Conservation (phyloP, 2,113 vertebrate genomes). For the Mobula birostris region DNA sequence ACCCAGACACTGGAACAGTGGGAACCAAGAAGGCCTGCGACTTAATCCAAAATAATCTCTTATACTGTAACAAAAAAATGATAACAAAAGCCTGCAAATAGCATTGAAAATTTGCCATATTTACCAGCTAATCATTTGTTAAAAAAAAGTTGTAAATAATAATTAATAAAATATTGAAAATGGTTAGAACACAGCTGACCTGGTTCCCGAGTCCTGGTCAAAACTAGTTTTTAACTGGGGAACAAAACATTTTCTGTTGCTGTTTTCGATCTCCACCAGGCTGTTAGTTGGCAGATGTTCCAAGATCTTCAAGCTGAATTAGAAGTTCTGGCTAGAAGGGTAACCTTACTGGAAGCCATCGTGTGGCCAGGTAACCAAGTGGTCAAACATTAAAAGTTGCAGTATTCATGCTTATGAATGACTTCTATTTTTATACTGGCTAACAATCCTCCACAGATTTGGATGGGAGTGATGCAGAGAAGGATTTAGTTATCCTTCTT, state of each 20-base stretch:
- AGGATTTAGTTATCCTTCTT: background rate
- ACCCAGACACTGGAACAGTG: slow-evolving; percentile 26
- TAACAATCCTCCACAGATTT: background rate
- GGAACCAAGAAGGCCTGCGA: slow-evolving; percentile 14
- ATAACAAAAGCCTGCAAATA: background rate
- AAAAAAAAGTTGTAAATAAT: no score
- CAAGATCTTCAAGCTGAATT: slow-evolving; percentile 89
- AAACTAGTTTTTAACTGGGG: slow-evolving; percentile 26
- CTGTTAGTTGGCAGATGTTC: slow-evolving; percentile 94
- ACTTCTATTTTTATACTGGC: background rate
- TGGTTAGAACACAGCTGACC: background rate
- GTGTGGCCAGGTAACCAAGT: slow-evolving; percentile 92
- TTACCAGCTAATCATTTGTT: background rate
- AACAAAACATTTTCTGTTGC: slow-evolving; percentile 53
- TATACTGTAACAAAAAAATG: background rate
- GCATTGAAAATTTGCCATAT: background rate
- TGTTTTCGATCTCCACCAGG: slow-evolving; percentile 87
- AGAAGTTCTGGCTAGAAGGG: slow-evolving; percentile 97
- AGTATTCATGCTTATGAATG: background rate
- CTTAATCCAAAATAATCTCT: background rate
- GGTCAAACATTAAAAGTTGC: slow-evolving; percentile 32
- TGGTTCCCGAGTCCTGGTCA: slow-evolving; percentile 16
- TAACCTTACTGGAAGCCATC: slow-evolving; percentile 98
- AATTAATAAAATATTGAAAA: background rate
- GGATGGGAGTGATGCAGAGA: background rate